phyloP scores from a whole-genome alignment of 2,797 vertebrate genomes.

The Chrosomus eos region DNA sequence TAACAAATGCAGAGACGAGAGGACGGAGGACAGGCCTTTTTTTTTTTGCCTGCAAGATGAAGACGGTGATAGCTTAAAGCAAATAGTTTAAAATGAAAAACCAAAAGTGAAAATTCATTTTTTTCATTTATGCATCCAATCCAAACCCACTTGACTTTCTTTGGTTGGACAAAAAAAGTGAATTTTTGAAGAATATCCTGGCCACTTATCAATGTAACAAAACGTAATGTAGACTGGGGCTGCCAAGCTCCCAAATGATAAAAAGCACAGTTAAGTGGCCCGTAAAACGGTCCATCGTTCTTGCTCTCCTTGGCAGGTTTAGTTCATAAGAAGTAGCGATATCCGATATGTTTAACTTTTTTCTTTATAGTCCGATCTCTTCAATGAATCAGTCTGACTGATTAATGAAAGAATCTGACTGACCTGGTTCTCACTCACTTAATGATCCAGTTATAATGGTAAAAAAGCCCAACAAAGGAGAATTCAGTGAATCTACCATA shows the following conservation, averaged over 20 bases:
- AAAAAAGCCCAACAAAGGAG: not conserved
- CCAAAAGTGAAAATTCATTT: not conserved
- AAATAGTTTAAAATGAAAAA: slow-evolving; percentile 18
- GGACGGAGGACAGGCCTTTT: slow-evolving; percentile 23
- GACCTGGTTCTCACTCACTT: not conserved
- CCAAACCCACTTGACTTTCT: slow-evolving; percentile 9
- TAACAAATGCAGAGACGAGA: slow-evolving; percentile 54
- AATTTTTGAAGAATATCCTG: not conserved
- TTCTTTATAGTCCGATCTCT: not conserved
- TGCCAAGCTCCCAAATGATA: not conserved
- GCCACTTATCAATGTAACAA: not conserved
- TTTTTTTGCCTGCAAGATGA: slow-evolving; percentile 38
- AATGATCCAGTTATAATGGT: not conserved
- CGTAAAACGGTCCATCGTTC: not conserved
- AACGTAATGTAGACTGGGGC: not conserved
- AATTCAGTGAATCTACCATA: not conserved
- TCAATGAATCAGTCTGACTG: not conserved
- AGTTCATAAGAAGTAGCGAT: not conserved
- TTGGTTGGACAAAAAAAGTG: not conserved
- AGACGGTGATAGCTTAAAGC: slow-evolving; percentile 19
- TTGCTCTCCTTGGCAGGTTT: not conserved
- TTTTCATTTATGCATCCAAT: slow-evolving; percentile 2
- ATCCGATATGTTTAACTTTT: not conserved
- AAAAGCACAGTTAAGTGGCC: not conserved
- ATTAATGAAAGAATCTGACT: not conserved